phyloP scores from a whole-genome alignment of 2,888 invertebrate species.

The Pseudococcus longispinus region DNA sequence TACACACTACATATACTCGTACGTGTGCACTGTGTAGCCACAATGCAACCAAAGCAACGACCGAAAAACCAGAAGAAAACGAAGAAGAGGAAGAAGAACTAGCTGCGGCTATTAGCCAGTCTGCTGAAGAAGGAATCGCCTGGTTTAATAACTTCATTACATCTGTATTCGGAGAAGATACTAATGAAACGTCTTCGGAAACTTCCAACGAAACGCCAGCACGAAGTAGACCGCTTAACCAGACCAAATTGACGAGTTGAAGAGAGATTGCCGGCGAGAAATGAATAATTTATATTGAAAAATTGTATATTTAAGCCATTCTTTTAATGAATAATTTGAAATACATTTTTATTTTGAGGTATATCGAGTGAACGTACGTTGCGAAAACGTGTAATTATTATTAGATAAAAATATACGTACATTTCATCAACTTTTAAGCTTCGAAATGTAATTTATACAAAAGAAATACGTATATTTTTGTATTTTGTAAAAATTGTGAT shows the following conservation, averaged over 20 bases:
- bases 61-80: slow-evolving; percentile 49
- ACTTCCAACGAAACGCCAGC: slow-evolving; percentile 32
- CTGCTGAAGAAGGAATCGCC: slow-evolving; percentile 51
- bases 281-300: slow-evolving; percentile 13
- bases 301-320: slow-evolving; percentile 40
- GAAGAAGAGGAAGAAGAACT: slow-evolving; percentile 56
- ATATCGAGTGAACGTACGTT: background rate
- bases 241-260: slow-evolving; percentile 33
- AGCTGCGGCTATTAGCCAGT: slow-evolving; percentile 54
- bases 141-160: slow-evolving; percentile 56
- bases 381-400: background rate
- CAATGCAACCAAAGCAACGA: slow-evolving; percentile 47
- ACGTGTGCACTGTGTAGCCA: background rate
- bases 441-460: slow-evolving; percentile 22
- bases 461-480: slow-evolving; percentile 21
- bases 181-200: slow-evolving; percentile 48
- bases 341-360: background rate
- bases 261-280: background rate
- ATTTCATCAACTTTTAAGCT: background rate
- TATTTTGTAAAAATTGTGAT: slow-evolving; percentile 51
- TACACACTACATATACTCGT: background rate
- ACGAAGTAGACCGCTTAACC: slow-evolving; percentile 21
- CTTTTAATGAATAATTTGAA: slow-evolving; percentile 29
- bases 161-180: slow-evolving; percentile 53
- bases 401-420: background rate